A percentile compares a stretch with the other conserved stretches of the same genome.
Evolutionary conservation across 2,797 vertebrate genomes (phyloP).

Genomic region (Acanthis flammea): DNA sequence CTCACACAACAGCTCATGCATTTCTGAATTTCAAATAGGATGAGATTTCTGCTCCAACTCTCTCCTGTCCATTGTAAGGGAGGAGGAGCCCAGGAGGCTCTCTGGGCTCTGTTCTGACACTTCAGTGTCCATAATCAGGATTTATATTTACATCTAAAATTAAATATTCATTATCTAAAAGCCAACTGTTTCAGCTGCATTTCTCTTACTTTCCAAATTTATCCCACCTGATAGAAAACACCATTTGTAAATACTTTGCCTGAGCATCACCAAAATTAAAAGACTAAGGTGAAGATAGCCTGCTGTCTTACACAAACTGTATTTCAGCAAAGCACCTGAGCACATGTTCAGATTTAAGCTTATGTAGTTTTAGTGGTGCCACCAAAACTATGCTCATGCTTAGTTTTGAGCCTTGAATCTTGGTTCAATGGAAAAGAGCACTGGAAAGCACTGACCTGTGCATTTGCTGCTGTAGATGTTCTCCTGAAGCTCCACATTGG

Average conservation of each 20-base stretch:
- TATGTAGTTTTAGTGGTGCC: neutral
- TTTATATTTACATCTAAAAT: neutral
- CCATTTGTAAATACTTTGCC: neutral
- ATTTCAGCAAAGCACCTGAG: neutral
- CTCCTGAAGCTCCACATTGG: constrained; percentile 77
- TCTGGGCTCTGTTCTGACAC: neutral
- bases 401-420: neutral
- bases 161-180: neutral
- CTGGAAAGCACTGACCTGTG: constrained; percentile 63
- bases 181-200: neutral
- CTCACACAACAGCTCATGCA: neutral
- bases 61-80: neutral
- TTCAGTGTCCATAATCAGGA: neutral
- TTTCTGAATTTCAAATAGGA: neutral
- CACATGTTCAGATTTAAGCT: neutral
- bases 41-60: neutral
- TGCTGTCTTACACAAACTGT: neutral
- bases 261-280: neutral
- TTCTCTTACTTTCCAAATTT: neutral
- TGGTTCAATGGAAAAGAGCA: neutral
- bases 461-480: constrained; percentile 73
- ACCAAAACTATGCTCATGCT: neutral
- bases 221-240: neutral
- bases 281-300: neutral
- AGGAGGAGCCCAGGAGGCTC: neutral